Evolutionary conservation across 2,797 vertebrate genomes (phyloP).

Genomic region (Lepus oiostolus): DNA sequence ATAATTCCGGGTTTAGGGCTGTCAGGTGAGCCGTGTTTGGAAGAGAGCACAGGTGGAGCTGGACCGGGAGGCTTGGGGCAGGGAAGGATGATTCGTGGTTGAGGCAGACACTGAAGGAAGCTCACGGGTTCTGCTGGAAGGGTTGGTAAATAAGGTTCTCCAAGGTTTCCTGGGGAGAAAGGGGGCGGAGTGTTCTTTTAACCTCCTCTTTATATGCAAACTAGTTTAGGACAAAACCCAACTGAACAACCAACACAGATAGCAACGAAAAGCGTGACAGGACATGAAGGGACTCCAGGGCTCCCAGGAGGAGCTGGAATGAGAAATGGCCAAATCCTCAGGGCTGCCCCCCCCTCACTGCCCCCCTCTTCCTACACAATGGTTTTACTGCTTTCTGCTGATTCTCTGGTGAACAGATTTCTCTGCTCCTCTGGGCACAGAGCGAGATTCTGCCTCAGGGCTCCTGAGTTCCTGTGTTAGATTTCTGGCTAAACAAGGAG

Average conservation of each 20-base stretch:
- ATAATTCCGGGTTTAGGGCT: background rate
- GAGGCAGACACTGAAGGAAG: background rate
- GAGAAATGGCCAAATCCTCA: background rate
- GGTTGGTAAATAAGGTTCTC: background rate
- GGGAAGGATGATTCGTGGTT: accelerated
- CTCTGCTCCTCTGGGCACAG: background rate
- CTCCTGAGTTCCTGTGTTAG: background rate
- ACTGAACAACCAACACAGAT: background rate
- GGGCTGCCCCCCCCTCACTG: background rate
- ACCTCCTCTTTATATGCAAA: background rate
- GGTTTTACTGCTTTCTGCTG: background rate
- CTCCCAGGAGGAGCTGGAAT: background rate
- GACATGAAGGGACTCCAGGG: background rate
- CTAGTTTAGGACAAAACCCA: background rate
- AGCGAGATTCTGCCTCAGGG: background rate
- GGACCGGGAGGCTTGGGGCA: background rate
- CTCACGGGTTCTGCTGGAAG: background rate
- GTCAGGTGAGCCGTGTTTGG: background rate
- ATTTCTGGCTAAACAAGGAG: background rate
- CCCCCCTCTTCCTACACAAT: too few species aligned
- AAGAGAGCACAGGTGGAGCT: background rate
- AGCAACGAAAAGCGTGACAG: background rate
- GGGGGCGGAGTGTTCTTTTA: background rate
- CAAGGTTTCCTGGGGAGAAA: background rate
- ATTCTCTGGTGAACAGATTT: background rate